Conservation (phyloP, 2,113 vertebrate species). For the Macquaria australasica region DNA sequence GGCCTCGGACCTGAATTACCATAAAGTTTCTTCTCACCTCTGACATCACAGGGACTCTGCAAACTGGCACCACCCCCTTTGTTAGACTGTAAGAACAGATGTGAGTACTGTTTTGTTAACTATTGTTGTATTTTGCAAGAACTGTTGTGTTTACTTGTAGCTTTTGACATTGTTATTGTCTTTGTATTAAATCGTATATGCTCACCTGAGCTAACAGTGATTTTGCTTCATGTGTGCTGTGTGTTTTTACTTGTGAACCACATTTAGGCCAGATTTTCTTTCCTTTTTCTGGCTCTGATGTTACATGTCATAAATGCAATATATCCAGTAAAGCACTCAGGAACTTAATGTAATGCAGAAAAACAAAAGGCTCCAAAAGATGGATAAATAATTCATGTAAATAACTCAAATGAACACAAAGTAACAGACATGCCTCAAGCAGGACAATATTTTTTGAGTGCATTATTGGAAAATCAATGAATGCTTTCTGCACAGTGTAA, state of each 20-base stretch:
- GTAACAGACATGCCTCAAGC: background rate
- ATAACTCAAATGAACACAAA: slow-evolving; percentile 21
- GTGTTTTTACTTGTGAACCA: background rate
- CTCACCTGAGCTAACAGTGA: background rate
- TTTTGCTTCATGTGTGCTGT: background rate
- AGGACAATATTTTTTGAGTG: slow-evolving; percentile 9
- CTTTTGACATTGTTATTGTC: background rate
- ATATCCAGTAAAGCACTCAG: background rate
- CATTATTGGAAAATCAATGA: slow-evolving; percentile 24
- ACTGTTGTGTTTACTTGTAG: background rate
- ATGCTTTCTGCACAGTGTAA: slow-evolving; percentile 15
- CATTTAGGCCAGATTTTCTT: background rate
- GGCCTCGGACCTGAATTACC: slow-evolving; percentile 66
- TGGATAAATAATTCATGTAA: background rate
- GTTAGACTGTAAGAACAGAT: background rate
- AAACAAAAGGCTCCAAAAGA: background rate
- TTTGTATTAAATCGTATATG: background rate
- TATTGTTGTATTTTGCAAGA: background rate
- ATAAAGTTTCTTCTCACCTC: slow-evolving; percentile 72
- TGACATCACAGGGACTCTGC: slow-evolving; percentile 75
- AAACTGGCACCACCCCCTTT: slow-evolving; percentile 60
- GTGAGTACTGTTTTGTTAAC: background rate
- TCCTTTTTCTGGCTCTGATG: background rate
- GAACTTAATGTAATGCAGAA: background rate
- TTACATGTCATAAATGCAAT: background rate